Evolutionary conservation across 1,140 invertebrate species (phyloP), one percentile per base, ranked within the genome.

Genomic region (Sycobia sp.): DNA sequence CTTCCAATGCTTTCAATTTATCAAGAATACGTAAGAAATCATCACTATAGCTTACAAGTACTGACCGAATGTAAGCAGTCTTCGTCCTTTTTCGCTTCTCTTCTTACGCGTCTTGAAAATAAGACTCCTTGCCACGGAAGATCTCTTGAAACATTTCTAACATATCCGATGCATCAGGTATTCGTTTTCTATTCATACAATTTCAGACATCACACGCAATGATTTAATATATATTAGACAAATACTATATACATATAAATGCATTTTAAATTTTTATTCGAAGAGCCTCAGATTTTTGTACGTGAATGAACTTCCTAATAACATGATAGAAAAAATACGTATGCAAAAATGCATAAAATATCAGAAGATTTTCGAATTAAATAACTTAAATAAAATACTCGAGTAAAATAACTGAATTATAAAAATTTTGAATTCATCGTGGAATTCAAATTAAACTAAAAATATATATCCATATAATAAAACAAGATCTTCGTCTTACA

Each of bases 101-200:
- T 96, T n/a, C 83, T 97, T 25, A 87, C 89, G 60, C 80, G 93
- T 7, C 84, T 96, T 39, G 94, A 96, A 79, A 91, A 91, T 73
- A 96, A 96, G 76, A 86, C 91, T 0, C 86, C 89, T 1, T 94
- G 93, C 72, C 91, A 94, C 71, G 91, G 91, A 22, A 80, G 94
- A 60, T 90, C 91, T 3, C 80, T 97, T 56, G 94, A 96, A 78
- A 94, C 89, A 4, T 96, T 96, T 80, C 83, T 97, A 49, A 96
- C 94, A 1, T 96, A 95, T 82, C 94, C 94, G 10, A 97, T 97
- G 94, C 92, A 95, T 84, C 94, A 96, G 88, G 93, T 95, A 83
- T 44, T 32, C 23, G n/a, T 25, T 46, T 20, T 20, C 22, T 18
- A 20, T 2, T 20, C 16, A 22, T 4, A 44, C n/a, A 22, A 20